Percentiles rank a stretch among this genome's conserved stretches.
phyloP scores from a whole-genome alignment of 2,888 invertebrate species.

The Gastracanthus pulcherrimus region DNA sequence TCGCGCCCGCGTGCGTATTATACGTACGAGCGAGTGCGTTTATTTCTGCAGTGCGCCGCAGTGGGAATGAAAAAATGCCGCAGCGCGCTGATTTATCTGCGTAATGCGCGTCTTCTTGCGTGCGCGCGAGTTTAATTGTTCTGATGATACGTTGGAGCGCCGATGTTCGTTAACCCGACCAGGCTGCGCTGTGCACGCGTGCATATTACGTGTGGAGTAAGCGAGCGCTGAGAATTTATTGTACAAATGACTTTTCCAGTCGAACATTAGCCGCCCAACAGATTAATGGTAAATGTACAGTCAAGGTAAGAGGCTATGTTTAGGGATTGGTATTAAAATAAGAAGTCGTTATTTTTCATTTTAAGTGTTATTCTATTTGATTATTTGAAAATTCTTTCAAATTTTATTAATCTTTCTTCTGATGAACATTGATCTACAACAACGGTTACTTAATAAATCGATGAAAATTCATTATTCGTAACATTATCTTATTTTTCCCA shows the following conservation, averaged over 20 bases:
- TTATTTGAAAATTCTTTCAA: too few relatives aligned
- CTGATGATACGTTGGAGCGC: conserved; percentile 36
- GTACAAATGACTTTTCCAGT: neutral
- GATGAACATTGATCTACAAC: too few relatives aligned
- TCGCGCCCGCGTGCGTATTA: neutral
- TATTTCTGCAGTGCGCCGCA: neutral
- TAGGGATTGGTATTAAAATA: too few relatives aligned
- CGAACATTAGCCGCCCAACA: neutral
- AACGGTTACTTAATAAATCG: too few relatives aligned
- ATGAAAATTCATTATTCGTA: too few relatives aligned
- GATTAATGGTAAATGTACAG: neutral
- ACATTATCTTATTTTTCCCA: too few relatives aligned
- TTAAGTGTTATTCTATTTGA: too few relatives aligned
- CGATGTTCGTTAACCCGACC: conserved; percentile 14
- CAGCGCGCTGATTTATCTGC: conserved; percentile 28
- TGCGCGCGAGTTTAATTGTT: conserved; percentile 32
- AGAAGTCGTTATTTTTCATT: too few relatives aligned
- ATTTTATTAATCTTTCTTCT: too few relatives aligned
- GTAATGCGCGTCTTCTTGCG: conserved; percentile 1
- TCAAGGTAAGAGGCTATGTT: neutral
- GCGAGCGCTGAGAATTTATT: neutral
- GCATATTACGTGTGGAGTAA: too few relatives aligned
- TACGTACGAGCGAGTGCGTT: neutral
- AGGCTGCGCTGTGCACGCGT: neutral
- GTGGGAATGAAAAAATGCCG: conserved; percentile 19